These are phyloP conservation scores for Philereme vetulata DNA, from an alignment of 2,888 invertebrate genomes.

Conservation along the genomic window DNA sequence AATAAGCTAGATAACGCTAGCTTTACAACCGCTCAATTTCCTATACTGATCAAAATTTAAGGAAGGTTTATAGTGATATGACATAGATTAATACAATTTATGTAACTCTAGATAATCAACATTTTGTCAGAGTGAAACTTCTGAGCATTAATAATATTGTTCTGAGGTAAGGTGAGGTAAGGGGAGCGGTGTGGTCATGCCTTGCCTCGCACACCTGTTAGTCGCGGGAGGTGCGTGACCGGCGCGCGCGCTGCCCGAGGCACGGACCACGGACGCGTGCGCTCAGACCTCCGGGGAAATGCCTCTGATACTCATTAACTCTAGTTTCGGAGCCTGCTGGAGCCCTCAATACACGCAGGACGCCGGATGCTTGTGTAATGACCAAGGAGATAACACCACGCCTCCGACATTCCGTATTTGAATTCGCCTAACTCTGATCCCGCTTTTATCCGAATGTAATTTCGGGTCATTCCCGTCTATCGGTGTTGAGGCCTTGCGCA, in stretches of 20 bases:
- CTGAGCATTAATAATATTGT: not conserved
- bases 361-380: conserved; percentile 75
- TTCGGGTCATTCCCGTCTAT: conserved; percentile 75
- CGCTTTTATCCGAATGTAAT: conserved; percentile 51
- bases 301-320: conserved; percentile 78
- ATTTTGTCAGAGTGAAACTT: not conserved
- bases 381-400: conserved; percentile 51
- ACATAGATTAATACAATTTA: too few species aligned
- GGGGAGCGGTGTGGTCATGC: conserved; percentile 23
- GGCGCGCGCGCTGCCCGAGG: conserved; percentile 53
- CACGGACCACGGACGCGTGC: conserved; percentile 55
- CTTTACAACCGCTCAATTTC: too few species aligned
- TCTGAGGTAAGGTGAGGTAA: conserved; percentile 7
- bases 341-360: conserved; percentile 67
- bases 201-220: conserved; percentile 55
- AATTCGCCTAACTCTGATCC: conserved; percentile 39
- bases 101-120: too few species aligned
- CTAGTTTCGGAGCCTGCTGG: conserved; percentile 65
- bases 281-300: conserved; percentile 63
- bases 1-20: too few species aligned
- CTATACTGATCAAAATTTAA: too few species aligned
- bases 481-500: conserved; percentile 55
- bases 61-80: too few species aligned
- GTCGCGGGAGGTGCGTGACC: conserved; percentile 49
- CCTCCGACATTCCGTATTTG: conserved; percentile 39